Evolutionary conservation across 2,797 vertebrate species (phyloP).

Genomic region (Enoplosus armatus): DNA sequence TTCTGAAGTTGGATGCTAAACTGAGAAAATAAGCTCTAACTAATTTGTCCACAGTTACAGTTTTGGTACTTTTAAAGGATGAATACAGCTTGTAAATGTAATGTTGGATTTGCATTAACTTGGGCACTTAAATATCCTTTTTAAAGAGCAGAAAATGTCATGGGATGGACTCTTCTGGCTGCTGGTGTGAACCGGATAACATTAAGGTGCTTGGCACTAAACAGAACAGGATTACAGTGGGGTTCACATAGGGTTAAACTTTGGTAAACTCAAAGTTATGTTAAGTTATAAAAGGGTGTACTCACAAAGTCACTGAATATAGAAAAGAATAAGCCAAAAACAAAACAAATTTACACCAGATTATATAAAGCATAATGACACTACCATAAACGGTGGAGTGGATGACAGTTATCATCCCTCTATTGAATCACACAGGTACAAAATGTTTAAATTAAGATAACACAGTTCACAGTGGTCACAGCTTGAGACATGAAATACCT

Average conservation of each 20-base stretch:
- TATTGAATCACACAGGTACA: neutral
- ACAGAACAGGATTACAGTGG: neutral
- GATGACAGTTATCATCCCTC: neutral
- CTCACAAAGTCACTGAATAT: neutral
- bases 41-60: neutral
- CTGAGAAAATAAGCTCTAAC: neutral
- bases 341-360: neutral
- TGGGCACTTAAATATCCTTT: neutral
- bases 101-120: neutral
- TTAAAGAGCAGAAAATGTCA: neutral
- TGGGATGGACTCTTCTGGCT: neutral
- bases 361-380: neutral
- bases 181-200: neutral
- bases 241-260: neutral
- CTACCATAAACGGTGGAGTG: neutral
- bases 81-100: neutral
- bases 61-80: neutral
- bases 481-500: neutral
- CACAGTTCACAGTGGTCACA: neutral
- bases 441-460: neutral
- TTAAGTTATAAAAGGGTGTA: neutral
- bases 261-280: neutral
- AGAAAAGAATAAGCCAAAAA: neutral
- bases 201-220: neutral
- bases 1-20: neutral